Evolutionary conservation across 2,113 vertebrate genomes (phyloP).

Genomic region (Callaeas wilsoni): DNA sequence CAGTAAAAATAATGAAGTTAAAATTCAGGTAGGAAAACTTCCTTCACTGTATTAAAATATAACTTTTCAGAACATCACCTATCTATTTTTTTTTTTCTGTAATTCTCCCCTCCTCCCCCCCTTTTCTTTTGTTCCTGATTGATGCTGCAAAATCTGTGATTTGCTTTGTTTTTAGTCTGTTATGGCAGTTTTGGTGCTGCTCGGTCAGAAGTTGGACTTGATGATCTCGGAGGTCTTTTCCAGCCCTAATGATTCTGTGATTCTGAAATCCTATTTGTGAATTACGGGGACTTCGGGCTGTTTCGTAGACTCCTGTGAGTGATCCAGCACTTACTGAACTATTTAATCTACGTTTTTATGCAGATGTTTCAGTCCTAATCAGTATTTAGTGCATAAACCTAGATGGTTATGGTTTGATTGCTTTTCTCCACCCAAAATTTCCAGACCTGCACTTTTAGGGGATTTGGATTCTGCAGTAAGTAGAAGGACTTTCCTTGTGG

Average conservation of each 20-base stretch:
- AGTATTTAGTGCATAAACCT: neutral
- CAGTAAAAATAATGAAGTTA: neutral
- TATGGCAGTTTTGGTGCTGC: neutral
- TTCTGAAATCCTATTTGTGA: neutral
- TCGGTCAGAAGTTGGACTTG: neutral
- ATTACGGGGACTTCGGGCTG: neutral
- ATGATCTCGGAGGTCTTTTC: neutral
- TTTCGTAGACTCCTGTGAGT: neutral
- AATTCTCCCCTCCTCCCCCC: no score
- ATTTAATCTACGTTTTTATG: neutral
- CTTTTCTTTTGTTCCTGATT: neutral
- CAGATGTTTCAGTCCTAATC: neutral
- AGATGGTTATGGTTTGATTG: neutral
- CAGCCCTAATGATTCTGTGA: neutral
- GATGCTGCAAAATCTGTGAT: neutral
- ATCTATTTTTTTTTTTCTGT: neutral
- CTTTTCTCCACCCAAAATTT: neutral
- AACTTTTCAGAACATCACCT: rapidly evolving
- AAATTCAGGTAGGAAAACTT: neutral
- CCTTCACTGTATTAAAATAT: neutral
- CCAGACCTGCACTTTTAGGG: neutral
- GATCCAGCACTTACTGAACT: neutral
- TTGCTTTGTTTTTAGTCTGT: neutral
- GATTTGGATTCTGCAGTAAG: neutral
- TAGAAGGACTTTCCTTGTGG: neutral